Conservation (phyloP, 1,140 invertebrate genomes). For the Ceratitis capitata region DNA sequence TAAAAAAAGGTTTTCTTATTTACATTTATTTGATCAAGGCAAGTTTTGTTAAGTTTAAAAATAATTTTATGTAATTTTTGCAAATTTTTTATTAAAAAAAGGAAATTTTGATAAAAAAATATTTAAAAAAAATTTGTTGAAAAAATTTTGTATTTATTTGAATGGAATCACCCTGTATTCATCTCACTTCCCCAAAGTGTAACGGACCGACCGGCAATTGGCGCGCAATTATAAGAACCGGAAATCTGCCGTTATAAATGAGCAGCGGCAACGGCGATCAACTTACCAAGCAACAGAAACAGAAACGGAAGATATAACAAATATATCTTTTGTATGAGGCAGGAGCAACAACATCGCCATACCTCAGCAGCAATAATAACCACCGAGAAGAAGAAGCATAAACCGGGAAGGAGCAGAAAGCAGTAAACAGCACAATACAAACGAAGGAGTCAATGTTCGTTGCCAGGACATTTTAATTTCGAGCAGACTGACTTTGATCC, state of each 20-base stretch:
- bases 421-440: conserved; percentile 30
- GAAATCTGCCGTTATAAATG: conserved; percentile 43
- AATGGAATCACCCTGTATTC: too few relatives aligned
- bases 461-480: conserved; percentile 38
- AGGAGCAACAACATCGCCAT: neutral
- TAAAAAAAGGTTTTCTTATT: too few relatives aligned
- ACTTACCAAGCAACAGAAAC: neutral
- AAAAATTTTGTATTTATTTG: too few relatives aligned
- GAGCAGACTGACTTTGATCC: conserved; percentile 32
- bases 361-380: conserved; percentile 2
- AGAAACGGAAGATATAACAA: neutral
- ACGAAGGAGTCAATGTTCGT: conserved; percentile 39
- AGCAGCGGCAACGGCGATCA: conserved; percentile 31
- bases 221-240: conserved; percentile 44
- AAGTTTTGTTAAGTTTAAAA: too few relatives aligned
- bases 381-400: neutral
- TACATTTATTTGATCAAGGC: too few relatives aligned
- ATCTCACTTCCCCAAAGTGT: too few relatives aligned
- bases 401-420: too few relatives aligned
- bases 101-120: too few relatives aligned
- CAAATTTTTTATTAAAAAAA: too few relatives aligned
- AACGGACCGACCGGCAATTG: conserved; percentile 23
- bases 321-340: neutral
- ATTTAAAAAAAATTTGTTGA: too few relatives aligned
- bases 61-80: too few relatives aligned